Base-by-base conservation (phyloP, 2,797 vertebrate genomes). In the Diglossa cyanea region DNA sequence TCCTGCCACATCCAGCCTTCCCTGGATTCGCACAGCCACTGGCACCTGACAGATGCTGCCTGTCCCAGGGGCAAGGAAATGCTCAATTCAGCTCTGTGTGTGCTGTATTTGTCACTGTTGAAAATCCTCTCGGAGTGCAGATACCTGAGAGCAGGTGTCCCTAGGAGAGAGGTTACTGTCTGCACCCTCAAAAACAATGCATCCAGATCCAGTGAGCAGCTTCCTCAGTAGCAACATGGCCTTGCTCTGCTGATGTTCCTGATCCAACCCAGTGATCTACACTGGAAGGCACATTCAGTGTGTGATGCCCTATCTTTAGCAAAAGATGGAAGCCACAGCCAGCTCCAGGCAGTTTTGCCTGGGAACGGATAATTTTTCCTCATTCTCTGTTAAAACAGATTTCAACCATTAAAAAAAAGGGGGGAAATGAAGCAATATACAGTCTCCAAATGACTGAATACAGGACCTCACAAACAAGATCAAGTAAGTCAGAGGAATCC, bases 101-200 rank as follows among this genome's bases (percentile, higher is more conserved):
- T 47, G 0, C 30, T 2, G 8, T 7, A 7, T 39, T 68, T 63
- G 44, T 17, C 2, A 1, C 30, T 37, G 20, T 24, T 71, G 33
- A 50, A 76, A 60, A 71, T 35, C 16, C 15, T 11, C 10, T 55
- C 39, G 17, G 53, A 70, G 21, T 5, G n/a, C 85, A 53, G 78
- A 47, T n/a, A 30, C 31, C 55, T 47, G 54, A 48, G 45, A 50
- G 31, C 28, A 57, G n/a, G 18, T 26, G n/a, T 55, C 47, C 1
- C 0, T 28, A 72, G 33, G 40, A 62, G 25, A 6, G 39, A 19
- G 13, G 44, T 63, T 66, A 25, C 51, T 78, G 24, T 39, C 45
- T 54, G 33, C 2, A 0, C 44, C n/a, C 25, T 44, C 57, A 44
- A 24, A 86, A 85, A 8, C n/a, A 53, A 5, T 19, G 31, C 31